Evolutionary conservation across 2,888 invertebrate genomes (phyloP), one percentile per base, ranked within the genome.

Genomic region (Leptarthrus brevirostris): DNA sequence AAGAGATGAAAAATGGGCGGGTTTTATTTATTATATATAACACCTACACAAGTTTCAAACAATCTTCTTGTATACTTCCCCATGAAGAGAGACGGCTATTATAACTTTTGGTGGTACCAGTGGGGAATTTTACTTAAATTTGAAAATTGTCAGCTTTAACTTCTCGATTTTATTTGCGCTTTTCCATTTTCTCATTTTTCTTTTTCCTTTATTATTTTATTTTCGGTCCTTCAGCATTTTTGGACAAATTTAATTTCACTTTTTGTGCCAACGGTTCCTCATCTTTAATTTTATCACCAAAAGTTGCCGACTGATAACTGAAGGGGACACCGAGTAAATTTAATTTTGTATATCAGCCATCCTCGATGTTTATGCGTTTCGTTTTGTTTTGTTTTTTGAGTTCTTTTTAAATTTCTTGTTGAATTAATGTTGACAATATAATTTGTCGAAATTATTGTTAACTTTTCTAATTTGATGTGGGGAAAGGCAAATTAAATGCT

Each of bases 221-320:
- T 71, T 71, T 71, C 20, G 53, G 54, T 54, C 36, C 53, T 54
- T 71, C 56, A 72, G 44, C 72, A 58, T 71, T 75, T 75, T 75
- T 74, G 73, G 73, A 73, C 54, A 71, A 75, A 75, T 75, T 75
- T 73, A 73, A 74, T 75, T 75, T 74, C 75, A 74, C 75, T 75
- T 75, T 75, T 75, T 72, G 53, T 47, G 64, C 72, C 61, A 73
- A 70, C 40, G 47, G 54, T 75, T 70, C 53, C 49, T 54, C 52
- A 64, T 70, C 73, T 75, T 75, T 73, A 75, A 75, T 75, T 44
- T 71, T 56, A 30, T 58, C 69, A 30, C 56, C 34, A 34, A 70
- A 75, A 73, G 70, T 64, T 58, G 53, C 54, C 26, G 44, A 54
- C 40, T 72, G 44, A 54, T 54, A 72, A 72, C 54, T 26, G 36